These are phyloP conservation scores for Drosophila leontia DNA, from an alignment of 1,140 invertebrate species.

Conservation along the genomic window DNA sequence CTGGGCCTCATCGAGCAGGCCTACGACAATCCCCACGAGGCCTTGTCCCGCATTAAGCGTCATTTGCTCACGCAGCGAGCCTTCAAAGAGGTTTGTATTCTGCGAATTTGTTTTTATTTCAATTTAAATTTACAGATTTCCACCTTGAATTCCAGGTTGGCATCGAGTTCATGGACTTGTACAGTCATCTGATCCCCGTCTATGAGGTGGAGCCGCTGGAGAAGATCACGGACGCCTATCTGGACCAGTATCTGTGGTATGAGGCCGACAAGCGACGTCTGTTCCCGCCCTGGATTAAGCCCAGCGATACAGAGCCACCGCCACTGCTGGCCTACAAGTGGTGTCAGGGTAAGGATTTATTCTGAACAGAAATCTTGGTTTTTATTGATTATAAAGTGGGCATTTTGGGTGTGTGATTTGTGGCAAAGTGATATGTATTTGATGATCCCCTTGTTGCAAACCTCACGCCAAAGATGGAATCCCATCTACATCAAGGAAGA, in stretches of 20 bases:
- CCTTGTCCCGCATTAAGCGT: slow-evolving; percentile 99
- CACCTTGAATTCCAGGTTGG: slow-evolving; percentile 89
- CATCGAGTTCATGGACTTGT: slow-evolving; percentile 99
- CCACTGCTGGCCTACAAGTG: slow-evolving; percentile 99
- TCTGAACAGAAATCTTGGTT: background rate
- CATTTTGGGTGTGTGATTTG: slow-evolving; percentile 87
- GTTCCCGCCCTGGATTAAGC: slow-evolving; percentile 99
- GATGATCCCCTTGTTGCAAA: slow-evolving; percentile 89
- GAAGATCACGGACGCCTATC: slow-evolving; percentile 99
- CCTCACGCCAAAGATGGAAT: slow-evolving; percentile 86
- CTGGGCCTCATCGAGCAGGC: slow-evolving; percentile 99
- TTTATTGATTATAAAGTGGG: slow-evolving; percentile 17
- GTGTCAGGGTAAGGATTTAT: slow-evolving; percentile 94
- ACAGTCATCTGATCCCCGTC: slow-evolving; percentile 99
- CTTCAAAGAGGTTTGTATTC: slow-evolving; percentile 96
- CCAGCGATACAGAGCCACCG: slow-evolving; percentile 98
- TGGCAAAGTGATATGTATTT: slow-evolving; percentile 87
- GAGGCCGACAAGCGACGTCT: slow-evolving; percentile 98
- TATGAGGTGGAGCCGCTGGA: slow-evolving; percentile 99
- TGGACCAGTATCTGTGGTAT: slow-evolving; percentile 99
- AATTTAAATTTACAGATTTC: background rate
- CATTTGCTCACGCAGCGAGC: slow-evolving; percentile 98
- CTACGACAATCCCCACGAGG: slow-evolving; percentile 99
- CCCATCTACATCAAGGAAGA: background rate
- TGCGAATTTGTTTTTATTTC: background rate